These are phyloP conservation scores for Falco naumanni DNA, from an alignment of 2,797 vertebrate species.

Conservation along the genomic window DNA sequence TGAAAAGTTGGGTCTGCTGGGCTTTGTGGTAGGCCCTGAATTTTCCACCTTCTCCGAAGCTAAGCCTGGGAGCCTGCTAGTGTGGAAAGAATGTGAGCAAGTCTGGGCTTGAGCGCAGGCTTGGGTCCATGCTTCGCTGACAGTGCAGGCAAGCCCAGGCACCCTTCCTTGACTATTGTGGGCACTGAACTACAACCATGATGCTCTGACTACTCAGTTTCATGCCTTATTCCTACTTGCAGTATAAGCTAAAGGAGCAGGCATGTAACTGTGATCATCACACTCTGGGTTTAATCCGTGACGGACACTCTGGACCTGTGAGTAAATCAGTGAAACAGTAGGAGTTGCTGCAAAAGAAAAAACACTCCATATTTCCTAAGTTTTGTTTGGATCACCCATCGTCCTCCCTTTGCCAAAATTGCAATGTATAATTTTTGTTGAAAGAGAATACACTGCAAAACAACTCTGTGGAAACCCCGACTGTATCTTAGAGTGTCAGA, in stretches of 20 bases:
- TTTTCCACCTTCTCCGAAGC: background rate
- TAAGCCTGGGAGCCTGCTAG: background rate
- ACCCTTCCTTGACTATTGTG: background rate
- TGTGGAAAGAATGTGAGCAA: constrained; percentile 18
- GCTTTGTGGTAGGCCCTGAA: background rate
- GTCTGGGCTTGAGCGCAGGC: constrained; percentile 24
- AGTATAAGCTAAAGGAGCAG: background rate
- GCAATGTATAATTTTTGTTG: background rate
- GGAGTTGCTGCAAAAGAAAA: background rate
- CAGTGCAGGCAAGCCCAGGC: constrained; percentile 16
- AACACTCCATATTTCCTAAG: fast-evolving
- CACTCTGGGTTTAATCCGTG: fast-evolving
- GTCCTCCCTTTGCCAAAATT: background rate
- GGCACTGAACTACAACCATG: background rate
- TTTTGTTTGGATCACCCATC: background rate
- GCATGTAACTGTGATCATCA: fast-evolving
- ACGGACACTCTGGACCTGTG: fast-evolving
- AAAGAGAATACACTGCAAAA: background rate
- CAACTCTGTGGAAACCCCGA: background rate
- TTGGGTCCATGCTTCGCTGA: background rate
- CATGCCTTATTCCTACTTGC: background rate
- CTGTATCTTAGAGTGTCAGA: background rate
- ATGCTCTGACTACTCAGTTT: background rate
- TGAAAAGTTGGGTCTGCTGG: background rate
- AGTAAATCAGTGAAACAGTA: background rate